Conservation (phyloP, 1,140 invertebrate species). For the Caligus rogercresseyi region DNA sequence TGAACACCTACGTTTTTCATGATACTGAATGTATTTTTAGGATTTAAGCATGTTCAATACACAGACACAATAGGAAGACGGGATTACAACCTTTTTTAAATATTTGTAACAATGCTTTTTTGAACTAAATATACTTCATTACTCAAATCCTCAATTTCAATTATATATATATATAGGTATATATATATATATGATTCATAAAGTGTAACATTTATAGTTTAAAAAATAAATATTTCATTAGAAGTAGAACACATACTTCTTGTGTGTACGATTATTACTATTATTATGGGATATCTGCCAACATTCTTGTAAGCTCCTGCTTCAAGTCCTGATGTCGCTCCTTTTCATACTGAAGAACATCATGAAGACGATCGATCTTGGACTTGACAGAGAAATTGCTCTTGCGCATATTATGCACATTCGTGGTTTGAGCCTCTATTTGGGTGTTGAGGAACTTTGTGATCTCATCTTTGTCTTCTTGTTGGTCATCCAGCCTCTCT, state of each 20-base stretch:
- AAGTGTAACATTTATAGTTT: background rate
- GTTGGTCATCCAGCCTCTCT: background rate
- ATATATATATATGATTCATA: background rate
- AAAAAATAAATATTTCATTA: slow-evolving; percentile 1
- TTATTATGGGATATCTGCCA: slow-evolving; percentile 16
- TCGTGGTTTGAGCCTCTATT: slow-evolving; percentile 1
- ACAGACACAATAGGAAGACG: no score
- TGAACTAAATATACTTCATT: no score
- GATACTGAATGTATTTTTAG: background rate
- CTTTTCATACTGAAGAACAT: slow-evolving; percentile 12
- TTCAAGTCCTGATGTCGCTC: slow-evolving; percentile 17
- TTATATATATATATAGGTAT: no score
- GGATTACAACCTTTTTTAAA: no score
- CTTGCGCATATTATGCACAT: slow-evolving; percentile 11
- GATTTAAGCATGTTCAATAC: background rate
- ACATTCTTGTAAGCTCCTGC: slow-evolving; percentile 17
- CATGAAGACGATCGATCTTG: slow-evolving; percentile 11
- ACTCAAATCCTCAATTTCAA: no score
- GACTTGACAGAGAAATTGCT: slow-evolving; percentile 17
- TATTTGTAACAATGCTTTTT: no score
- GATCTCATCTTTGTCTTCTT: background rate
- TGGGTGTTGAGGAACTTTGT: slow-evolving; percentile 2
- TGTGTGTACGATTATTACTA: background rate
- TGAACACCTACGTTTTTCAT: no score
- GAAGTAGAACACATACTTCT: no score